These are phyloP conservation scores for Xerus inauris DNA, from an alignment of 2,113 vertebrate species.

Conservation along the genomic window DNA sequence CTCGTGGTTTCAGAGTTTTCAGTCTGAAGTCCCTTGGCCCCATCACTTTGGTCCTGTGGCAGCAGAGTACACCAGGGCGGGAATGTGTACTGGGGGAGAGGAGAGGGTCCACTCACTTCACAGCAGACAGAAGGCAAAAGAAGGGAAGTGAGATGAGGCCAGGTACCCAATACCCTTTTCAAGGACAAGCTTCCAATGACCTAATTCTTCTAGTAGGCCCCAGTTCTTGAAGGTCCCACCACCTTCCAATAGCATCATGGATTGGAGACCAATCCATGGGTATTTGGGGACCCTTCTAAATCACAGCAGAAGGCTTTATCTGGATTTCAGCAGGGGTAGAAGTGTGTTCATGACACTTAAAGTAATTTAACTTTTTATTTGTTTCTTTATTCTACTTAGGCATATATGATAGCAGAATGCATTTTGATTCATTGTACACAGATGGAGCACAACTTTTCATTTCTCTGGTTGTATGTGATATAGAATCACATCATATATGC, in stretches of 20 bases:
- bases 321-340: background rate
- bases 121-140: background rate
- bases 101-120: background rate
- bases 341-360: background rate
- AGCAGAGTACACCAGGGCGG: background rate
- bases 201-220: background rate
- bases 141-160: rapidly evolving
- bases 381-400: no score
- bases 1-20: background rate
- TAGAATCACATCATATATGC: no score
- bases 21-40: no score
- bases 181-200: background rate
- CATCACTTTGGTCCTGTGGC: no score
- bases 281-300: background rate
- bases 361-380: no score
- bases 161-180: background rate
- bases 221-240: background rate
- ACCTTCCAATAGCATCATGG: background rate
- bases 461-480: no score
- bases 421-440: no score
- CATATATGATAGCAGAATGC: no score
- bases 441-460: no score
- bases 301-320: background rate
- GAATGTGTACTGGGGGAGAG: background rate
- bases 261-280: background rate